Conservation (phyloP, 2,888 invertebrate species). For the Dyspetes luteomarginatus region DNA sequence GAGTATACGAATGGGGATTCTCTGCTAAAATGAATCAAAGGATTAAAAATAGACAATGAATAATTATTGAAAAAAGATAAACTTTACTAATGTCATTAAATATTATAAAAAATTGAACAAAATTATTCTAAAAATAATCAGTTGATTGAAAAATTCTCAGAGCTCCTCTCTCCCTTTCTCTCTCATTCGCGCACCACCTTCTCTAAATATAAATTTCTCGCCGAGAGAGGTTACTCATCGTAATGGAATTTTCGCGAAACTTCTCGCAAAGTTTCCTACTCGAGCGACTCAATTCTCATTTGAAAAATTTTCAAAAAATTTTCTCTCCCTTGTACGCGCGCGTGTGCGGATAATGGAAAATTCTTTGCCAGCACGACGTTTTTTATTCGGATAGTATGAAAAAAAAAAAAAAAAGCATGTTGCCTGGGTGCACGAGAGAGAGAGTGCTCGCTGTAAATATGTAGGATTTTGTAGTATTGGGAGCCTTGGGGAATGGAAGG, state of each 20-base stretch:
- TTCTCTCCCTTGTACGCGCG: not conserved
- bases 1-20: slow-evolving; percentile 10
- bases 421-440: not conserved
- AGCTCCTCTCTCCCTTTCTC: not conserved
- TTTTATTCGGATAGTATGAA: slow-evolving; percentile 70
- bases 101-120: not conserved
- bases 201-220: slow-evolving; percentile 64
- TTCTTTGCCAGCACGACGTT: slow-evolving; percentile 57
- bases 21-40: slow-evolving; percentile 1
- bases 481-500: not conserved
- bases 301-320: slow-evolving; percentile 47
- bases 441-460: not conserved
- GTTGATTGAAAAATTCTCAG: not conserved
- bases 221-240: slow-evolving; percentile 59
- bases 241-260: slow-evolving; percentile 55
- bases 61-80: not conserved
- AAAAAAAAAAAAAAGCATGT: no score
- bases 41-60: slow-evolving; percentile 21
- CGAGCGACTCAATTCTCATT: slow-evolving; percentile 43
- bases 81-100: not conserved
- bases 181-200: not conserved
- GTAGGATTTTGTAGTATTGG: not conserved
- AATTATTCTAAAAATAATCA: not conserved
- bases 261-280: slow-evolving; percentile 10
- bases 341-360: not conserved